Evolutionary conservation across 1,140 invertebrate species (phyloP).

Genomic region (Brachionus angularis): DNA sequence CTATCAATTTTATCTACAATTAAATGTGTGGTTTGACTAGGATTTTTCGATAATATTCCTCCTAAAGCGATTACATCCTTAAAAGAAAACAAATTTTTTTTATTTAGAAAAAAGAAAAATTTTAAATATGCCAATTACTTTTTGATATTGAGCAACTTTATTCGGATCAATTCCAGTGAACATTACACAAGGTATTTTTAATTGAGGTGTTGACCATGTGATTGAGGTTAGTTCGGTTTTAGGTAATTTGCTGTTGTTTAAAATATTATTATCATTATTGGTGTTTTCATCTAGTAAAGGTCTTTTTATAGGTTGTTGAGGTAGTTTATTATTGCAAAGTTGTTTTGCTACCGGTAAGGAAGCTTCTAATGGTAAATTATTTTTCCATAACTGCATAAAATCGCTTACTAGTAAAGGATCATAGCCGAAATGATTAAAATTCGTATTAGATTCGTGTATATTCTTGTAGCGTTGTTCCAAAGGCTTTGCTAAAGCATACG

Average conservation of each 20-base stretch:
- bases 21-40: constrained; percentile 8
- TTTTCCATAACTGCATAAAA: constrained; percentile 29
- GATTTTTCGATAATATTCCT: constrained; percentile 25
- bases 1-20: constrained; percentile 41
- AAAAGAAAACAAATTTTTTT: neutral
- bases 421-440: constrained; percentile 26
- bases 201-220: constrained; percentile 10
- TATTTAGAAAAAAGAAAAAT: neutral
- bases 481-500: constrained; percentile 19
- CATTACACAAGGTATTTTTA: constrained; percentile 7
- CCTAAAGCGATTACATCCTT: constrained; percentile 33
- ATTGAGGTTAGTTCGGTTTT: neutral
- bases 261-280: neutral
- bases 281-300: neutral
- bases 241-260: too few relatives aligned
- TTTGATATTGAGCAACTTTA: constrained; percentile 7
- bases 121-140: neutral
- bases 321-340: neutral
- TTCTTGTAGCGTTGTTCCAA: constrained; percentile 33
- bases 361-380: neutral
- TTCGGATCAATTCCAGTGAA: constrained; percentile 36
- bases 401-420: constrained; percentile 9
- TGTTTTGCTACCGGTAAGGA: constrained; percentile 6
- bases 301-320: neutral
- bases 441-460: neutral